Base-by-base conservation (phyloP, 2,888 invertebrate genomes). In the Mylabris sibirica region DNA sequence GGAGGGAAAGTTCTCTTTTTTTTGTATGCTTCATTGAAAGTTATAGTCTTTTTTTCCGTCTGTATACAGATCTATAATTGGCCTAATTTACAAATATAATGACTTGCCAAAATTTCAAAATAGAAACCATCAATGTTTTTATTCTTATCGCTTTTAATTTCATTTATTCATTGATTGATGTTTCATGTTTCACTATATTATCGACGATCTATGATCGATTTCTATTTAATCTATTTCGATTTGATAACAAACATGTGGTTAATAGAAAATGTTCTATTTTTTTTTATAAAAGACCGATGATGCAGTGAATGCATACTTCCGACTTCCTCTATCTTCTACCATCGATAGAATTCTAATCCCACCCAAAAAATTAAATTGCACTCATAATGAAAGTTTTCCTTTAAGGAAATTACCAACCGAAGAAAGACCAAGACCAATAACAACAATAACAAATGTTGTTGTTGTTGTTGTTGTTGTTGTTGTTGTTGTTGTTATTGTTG, bases 281-380 rank as follows among this genome's bases (percentile, higher is more conserved):
- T 30, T 3, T 30, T 30, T 30, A 8, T 12, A 14, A 12, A 44
- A 53, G 20, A 53, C 20, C 44, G 44, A 44, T 53, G 49, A 53
- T 53, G 22, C 49, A 70, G 67, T 70, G 67, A 70, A 70, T 70
- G 70, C 70, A 30, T 8, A 70, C 70, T 70, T 70, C 70, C 70
- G 67, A 67, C 53, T 67, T 11, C 49, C 11, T 6, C 30, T 30
- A 30, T 30, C 20, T 22, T 53, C 1, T 22, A 53, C 9, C 20
- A 53, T 53, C 20, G 11, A 53, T 53, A 53, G 49, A 20, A 53
- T 53, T 53, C 20, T 53, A 53, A 53, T 53, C 22, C 22, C 65
- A 63, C 22, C 41, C 44, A 17, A 60, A 63, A 67, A 65, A 60
- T 38, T 34, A 66, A 70, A 53, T 53, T 70, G 70, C 70, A 67